Percentiles rank a stretch among this genome's conserved stretches.
Conservation (phyloP, 1,140 invertebrate genomes). For the Sinonovacula constricta region DNA sequence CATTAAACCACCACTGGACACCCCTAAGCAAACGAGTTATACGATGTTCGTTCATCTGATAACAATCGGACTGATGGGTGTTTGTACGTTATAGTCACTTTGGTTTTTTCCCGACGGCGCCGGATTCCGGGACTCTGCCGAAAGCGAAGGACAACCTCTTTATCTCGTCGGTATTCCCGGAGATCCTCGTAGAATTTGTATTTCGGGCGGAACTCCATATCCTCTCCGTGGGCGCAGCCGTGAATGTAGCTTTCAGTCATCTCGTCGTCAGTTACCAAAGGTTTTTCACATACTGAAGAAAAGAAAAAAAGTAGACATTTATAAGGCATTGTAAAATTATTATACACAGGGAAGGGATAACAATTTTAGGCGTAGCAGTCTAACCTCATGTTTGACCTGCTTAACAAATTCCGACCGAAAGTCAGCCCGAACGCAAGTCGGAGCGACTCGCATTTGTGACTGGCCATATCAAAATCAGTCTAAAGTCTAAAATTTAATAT, state of each 20-base stretch:
- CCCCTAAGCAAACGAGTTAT: conserved; percentile 46
- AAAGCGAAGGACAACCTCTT: conserved; percentile 59
- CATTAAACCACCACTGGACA: no score
- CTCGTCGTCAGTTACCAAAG: conserved; percentile 21
- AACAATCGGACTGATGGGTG: conserved; percentile 17
- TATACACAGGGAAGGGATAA: no score
- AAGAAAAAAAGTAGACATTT: no score
- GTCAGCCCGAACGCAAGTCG: no score
- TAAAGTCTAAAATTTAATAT: no score
- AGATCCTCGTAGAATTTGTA: conserved; percentile 69
- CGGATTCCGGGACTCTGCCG: conserved; percentile 62
- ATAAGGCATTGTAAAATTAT: no score
- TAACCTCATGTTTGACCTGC: no score
- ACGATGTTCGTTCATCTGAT: conserved; percentile 25
- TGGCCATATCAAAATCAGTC: no score
- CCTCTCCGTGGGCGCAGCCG: conserved; percentile 34
- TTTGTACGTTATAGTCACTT: neutral
- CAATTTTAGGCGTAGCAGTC: no score
- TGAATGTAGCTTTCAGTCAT: conserved; percentile 25
- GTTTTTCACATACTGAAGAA: conserved; percentile 36
- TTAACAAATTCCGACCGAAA: no score
- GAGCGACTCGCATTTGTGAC: no score
- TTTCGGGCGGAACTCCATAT: conserved; percentile 60
- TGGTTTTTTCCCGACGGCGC: conserved; percentile 37
- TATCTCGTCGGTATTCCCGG: conserved; percentile 57